Evolutionary conservation across 2,113 vertebrate genomes (phyloP), one percentile per base, ranked within the genome.

Genomic region (Ciconia maguari): DNA sequence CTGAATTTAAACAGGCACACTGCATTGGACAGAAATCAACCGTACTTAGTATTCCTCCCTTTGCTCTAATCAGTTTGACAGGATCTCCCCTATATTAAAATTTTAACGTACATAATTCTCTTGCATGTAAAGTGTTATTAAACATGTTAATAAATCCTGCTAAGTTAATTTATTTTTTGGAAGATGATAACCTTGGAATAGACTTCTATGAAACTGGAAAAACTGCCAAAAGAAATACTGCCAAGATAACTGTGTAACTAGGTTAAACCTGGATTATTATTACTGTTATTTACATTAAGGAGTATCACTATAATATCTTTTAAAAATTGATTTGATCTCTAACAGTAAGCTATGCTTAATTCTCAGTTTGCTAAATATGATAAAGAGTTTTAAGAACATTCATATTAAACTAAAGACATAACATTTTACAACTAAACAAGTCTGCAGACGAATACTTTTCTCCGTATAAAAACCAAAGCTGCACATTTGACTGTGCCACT

Each of bases 241-340:
- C 91, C 96, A 95, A 96, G 78, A 87, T 83, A 96, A 93, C 91
- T 89, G 69, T 87, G 75, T 69, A 96, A 94, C 89, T 95, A 79
- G 93, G 94, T 95, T 96, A 97, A 96, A 95, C 91, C 83, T 81
- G 85, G 93, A 95, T 96, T 95, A 96, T 87, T 85, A 90, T 54
- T 79, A 85, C 94, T 89, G 89, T 85, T 95, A 94, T 94, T 95
- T 94, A 93, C 84, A 88, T 91, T 85, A 95, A 83, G 41, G 38
- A 81, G 48, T 83, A 86, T 70, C 62, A 88, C 68, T 34, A 42
- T 41, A 91, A 58, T 46, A 77, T 29, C 46, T 70, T 87, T 70
- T n/a, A 77, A 92, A 96, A 91, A 81, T 48, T 30, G 26, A 80
- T 83, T 76, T 90, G 58, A 44, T 80, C 87, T 34, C 48, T 46